These are phyloP conservation scores for Rostratula benghalensis DNA, from an alignment of 2,113 vertebrate species.

Conservation along the genomic window DNA sequence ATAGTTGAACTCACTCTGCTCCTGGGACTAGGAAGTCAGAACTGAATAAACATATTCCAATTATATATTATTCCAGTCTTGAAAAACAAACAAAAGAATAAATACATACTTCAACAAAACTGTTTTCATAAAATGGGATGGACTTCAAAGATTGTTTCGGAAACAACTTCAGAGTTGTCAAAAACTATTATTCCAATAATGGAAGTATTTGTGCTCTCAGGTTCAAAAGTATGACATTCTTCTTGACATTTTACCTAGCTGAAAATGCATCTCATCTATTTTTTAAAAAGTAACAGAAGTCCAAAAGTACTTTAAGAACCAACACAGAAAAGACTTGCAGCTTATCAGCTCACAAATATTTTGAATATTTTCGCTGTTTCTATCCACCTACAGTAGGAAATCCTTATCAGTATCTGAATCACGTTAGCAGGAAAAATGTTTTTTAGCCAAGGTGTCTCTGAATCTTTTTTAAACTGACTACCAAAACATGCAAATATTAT, in stretches of 20 bases:
- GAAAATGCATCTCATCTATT: background rate
- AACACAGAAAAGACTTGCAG: background rate
- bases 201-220: background rate
- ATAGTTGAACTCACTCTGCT: background rate
- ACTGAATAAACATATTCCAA: background rate
- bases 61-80: background rate
- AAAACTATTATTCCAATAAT: background rate
- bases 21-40: background rate
- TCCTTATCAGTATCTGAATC: background rate
- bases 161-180: background rate
- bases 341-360: background rate
- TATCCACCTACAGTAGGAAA: background rate
- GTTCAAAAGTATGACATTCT: background rate
- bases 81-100: background rate
- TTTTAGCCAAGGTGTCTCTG: background rate
- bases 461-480: background rate
- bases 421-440: background rate
- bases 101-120: background rate
- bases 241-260: background rate
- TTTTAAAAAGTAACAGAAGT: background rate
- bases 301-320: background rate
- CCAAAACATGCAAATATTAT: background rate
- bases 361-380: background rate
- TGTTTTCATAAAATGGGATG: background rate
- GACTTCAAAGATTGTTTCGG: background rate